Evolutionary conservation across 2,888 invertebrate species (phyloP).

Genomic region (Ariolimax columbianus): DNA sequence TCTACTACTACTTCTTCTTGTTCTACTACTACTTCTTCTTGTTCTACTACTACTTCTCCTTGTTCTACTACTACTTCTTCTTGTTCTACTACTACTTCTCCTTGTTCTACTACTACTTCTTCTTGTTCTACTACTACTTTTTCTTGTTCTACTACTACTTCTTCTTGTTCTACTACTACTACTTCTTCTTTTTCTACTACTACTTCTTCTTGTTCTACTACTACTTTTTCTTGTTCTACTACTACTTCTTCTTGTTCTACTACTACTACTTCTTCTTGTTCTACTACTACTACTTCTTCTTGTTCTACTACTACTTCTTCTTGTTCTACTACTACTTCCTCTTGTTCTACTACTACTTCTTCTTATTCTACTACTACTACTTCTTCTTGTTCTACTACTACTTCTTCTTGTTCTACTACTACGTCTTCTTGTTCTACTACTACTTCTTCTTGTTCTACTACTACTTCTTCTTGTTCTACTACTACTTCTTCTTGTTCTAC

Average conservation of each 20-base stretch:
- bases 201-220: slow-evolving; percentile 22
- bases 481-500: background rate
- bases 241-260: slow-evolving; percentile 2
- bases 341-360: too few relatives aligned
- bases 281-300: background rate
- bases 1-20: background rate
- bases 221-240: slow-evolving; percentile 25
- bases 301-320: background rate
- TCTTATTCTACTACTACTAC: too few relatives aligned
- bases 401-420: too few relatives aligned
- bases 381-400: background rate
- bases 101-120: slow-evolving; percentile 1
- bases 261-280: background rate
- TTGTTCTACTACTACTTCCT: too few relatives aligned
- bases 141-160: slow-evolving; percentile 25
- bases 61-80: slow-evolving; percentile 5
- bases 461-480: too few relatives aligned
- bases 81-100: background rate
- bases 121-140: slow-evolving; percentile 6
- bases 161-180: slow-evolving; percentile 26
- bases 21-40: background rate
- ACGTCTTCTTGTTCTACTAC: background rate
- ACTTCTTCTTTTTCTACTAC: too few relatives aligned
- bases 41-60: slow-evolving; percentile 3
- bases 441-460: background rate